These are phyloP conservation scores for Ophioninae sp. DNA, from an alignment of 2,888 invertebrate species.

Conservation along the genomic window DNA sequence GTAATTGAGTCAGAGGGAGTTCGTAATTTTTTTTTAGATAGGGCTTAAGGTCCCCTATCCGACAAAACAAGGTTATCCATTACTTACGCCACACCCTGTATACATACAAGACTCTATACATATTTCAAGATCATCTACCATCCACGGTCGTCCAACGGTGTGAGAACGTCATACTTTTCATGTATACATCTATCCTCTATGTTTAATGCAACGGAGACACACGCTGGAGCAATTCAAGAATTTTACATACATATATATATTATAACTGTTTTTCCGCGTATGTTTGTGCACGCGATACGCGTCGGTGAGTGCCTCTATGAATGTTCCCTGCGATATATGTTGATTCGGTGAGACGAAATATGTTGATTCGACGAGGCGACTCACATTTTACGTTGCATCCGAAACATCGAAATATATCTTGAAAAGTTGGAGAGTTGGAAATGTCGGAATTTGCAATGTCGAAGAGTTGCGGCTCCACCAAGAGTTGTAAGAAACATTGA, in stretches of 20 bases:
- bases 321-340: background rate
- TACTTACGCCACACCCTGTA: too few relatives aligned
- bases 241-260: conserved; percentile 20
- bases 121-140: conserved; percentile 56
- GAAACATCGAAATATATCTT: conserved; percentile 27
- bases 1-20: too few relatives aligned
- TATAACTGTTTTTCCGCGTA: background rate
- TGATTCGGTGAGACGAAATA: conserved; percentile 17
- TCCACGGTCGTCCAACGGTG: conserved; percentile 36
- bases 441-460: conserved; percentile 16
- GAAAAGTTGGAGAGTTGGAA: conserved; percentile 33
- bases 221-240: conserved; percentile 38
- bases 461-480: conserved; percentile 4
- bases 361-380: conserved; percentile 5
- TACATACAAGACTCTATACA: conserved; percentile 11
- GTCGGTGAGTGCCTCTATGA: too few relatives aligned
- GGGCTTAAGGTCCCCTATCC: too few relatives aligned
- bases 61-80: too few relatives aligned
- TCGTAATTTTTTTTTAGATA: too few relatives aligned
- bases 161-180: conserved; percentile 30
- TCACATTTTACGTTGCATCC: conserved; percentile 55
- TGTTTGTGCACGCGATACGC: background rate
- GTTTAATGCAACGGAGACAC: conserved; percentile 71
- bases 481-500: too few relatives aligned
- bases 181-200: conserved; percentile 63